Conservation (phyloP, 53 echinoderm and acorn worm genomes). For the Holothuria scabra region DNA sequence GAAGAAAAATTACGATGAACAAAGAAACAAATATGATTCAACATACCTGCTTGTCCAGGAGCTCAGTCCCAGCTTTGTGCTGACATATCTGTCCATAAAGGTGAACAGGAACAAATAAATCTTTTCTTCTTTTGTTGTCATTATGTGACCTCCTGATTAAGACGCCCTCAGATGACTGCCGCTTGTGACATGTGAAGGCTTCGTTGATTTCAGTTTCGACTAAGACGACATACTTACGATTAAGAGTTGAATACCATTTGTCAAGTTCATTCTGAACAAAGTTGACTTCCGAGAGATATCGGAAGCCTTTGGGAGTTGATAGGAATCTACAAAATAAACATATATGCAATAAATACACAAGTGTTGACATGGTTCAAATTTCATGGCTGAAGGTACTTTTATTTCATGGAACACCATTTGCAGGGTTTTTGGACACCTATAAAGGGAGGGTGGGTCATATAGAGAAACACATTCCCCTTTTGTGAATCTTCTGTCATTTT, state of each 20-base stretch:
- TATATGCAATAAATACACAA: no score
- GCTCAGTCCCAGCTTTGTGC: conserved; percentile 82
- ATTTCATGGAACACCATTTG: no score
- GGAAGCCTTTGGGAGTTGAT: conserved; percentile 94
- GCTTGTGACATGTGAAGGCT: conserved; percentile 85
- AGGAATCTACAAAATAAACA: conserved; percentile 67
- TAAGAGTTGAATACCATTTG: conserved; percentile 87
- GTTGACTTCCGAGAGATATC: conserved; percentile 94
- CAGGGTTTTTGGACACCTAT: no score
- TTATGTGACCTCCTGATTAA: conserved; percentile 75
- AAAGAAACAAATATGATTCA: no score
- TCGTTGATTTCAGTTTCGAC: conserved; percentile 94
- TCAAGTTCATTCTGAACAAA: conserved; percentile 94
- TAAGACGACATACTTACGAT: conserved; percentile 86
- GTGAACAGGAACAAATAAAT: conserved; percentile 95
- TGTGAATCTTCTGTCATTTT: no score
- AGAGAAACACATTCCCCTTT: no score
- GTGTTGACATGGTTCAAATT: background rate
- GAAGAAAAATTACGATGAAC: no score
- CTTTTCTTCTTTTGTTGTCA: conserved; percentile 65
- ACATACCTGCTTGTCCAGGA: conserved; percentile 85
- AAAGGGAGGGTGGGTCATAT: no score
- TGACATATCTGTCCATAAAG: conserved; percentile 90
- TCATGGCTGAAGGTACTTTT: no score
- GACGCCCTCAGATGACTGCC: conserved; percentile 74